Evolutionary conservation across 2,113 vertebrate genomes (phyloP), one percentile per base, ranked within the genome.

Genomic region (Xiphias gladius): DNA sequence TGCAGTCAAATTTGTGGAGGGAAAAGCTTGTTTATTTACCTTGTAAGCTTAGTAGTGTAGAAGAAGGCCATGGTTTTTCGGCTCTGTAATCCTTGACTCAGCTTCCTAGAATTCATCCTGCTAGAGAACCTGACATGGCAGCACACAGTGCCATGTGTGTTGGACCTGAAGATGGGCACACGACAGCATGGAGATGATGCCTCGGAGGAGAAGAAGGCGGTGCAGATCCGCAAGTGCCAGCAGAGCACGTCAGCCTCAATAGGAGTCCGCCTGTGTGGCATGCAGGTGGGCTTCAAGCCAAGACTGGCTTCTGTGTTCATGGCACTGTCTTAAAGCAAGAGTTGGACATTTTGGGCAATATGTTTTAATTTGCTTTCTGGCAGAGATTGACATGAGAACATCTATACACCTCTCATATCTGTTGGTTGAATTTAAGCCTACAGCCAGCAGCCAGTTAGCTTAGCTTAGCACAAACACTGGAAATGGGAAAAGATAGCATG

Each of bases 161-260:
- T 99, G 86, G 98, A 99, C 95, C 95, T 99, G 39, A 99, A 99
- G 89, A 99, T 99, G 98, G 98, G 97, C 22, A 99, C 97, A 0
- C 96, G 97, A 4, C 98, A 99, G 91, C 97, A 99, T 0, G 98
- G 97, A 0, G 98, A 99, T 0, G 98, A 99, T 10, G 97, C 96
- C 0, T 95, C 98, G 0, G 98, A 99, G 79, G 98, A 99, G 90
- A 99, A 99, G 90, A 98, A 98, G 59, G 97, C 97, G 0, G 95
- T 97, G 80, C 98, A 99, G 89, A 99, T 98, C 37, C 96, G 96
- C 82, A 99, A 99, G 91, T 99, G 98, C 80, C 97, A 99, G 94
- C 97, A 98, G 87, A 99, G 98, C 89, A 99, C 98, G 0, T 98
- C 98, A 0, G 96, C 97, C 0, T 94, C 96, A 5, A 97, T 99